These are phyloP conservation scores for Schizothorax lantsangensis DNA, from an alignment of 2,797 vertebrate species.

Conservation along the genomic window DNA sequence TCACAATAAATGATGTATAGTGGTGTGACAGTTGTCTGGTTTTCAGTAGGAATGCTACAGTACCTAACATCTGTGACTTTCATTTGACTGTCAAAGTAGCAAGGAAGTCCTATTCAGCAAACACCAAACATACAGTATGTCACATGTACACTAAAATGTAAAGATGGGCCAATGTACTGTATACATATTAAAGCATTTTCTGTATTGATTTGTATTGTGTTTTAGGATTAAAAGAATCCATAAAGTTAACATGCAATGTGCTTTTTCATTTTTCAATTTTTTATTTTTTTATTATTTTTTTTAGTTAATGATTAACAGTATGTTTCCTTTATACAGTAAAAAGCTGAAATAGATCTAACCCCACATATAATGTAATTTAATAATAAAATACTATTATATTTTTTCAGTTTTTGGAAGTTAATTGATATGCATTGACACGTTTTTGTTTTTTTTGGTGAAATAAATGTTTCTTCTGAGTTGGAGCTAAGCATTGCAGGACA, in stretches of 20 bases:
- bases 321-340: not conserved
- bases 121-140: not conserved
- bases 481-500: not conserved
- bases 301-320: not conserved
- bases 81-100: not conserved
- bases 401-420: not conserved
- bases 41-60: not conserved
- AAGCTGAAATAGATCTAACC: too few relatives aligned
- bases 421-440: not conserved
- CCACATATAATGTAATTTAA: not conserved
- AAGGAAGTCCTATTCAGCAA: not conserved
- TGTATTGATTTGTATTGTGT: not conserved
- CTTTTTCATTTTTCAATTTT: not conserved
- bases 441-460: too few relatives aligned
- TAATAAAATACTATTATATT: not conserved
- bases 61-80: not conserved
- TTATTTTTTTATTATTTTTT: not conserved
- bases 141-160: not conserved
- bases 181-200: not conserved
- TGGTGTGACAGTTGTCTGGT: not conserved
- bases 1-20: slow-evolving; percentile 71
- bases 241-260: not conserved
- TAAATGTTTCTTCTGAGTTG: not conserved
- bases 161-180: not conserved
- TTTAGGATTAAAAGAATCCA: not conserved